Conservation (phyloP, 2,797 vertebrate species). For the Propithecus perrieri region DNA sequence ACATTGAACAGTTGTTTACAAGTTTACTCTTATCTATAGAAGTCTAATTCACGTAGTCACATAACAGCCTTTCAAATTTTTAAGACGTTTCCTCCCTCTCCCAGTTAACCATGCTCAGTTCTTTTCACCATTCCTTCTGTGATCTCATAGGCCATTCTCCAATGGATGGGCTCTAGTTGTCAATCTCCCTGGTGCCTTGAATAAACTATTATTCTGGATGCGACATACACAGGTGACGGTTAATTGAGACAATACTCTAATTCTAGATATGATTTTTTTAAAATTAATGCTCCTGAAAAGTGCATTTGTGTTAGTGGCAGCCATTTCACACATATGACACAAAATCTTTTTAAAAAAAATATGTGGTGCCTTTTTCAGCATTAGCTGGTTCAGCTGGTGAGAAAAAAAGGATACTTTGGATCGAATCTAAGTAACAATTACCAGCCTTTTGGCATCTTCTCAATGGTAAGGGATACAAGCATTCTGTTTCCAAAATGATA, state of each 20-base stretch:
- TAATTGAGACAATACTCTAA: background rate
- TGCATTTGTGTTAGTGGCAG: background rate
- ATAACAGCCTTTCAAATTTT: background rate
- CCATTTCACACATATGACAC: background rate
- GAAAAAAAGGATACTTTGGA: background rate
- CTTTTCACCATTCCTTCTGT: background rate
- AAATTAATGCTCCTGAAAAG: slow-evolving; percentile 15
- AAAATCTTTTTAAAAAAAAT: background rate
- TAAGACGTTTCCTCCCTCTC: background rate
- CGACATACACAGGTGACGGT: background rate
- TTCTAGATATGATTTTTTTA: background rate
- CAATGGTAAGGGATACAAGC: background rate
- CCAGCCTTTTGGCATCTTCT: background rate
- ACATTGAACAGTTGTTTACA: background rate
- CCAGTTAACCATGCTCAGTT: background rate
- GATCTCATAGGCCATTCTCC: background rate
- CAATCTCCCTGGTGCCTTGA: background rate
- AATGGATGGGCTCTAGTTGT: background rate
- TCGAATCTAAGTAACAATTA: background rate
- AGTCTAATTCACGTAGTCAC: background rate
- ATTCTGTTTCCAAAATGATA: slow-evolving; percentile 1
- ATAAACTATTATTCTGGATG: background rate
- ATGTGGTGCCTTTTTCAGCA: background rate
- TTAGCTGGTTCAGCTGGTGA: background rate
- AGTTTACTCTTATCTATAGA: background rate